Evolutionary conservation across 1,140 invertebrate genomes (phyloP).

Genomic region (Araneus ventricosus): DNA sequence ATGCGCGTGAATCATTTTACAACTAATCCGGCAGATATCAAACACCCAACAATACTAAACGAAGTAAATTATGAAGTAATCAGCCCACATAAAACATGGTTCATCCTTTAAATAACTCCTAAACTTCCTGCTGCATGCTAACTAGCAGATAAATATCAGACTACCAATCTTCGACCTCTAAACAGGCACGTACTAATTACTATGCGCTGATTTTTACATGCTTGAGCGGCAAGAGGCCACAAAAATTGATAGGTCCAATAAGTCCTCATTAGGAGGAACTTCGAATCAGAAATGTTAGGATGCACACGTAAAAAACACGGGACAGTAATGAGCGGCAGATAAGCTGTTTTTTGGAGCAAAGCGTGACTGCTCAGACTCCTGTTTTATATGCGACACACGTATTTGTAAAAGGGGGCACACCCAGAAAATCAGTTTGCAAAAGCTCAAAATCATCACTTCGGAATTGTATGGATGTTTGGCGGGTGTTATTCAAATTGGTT

Average conservation of each 20-base stretch:
- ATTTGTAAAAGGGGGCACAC: conserved; percentile 53
- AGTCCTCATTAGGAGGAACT: conserved; percentile 33
- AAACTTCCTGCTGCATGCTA: conserved; percentile 20
- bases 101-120: conserved; percentile 28
- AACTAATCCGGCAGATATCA: background rate
- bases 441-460: conserved; percentile 40
- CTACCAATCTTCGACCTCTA: conserved; percentile 26
- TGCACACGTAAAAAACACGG: conserved; percentile 39
- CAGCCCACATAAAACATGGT: background rate
- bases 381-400: conserved; percentile 51
- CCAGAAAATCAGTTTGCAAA: conserved; percentile 51
- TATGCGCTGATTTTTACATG: conserved; percentile 40
- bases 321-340: conserved; percentile 20
- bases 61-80: conserved; percentile 11
- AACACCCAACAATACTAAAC: background rate
- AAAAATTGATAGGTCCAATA: conserved; percentile 53
- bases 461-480: background rate
- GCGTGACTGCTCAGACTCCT: conserved; percentile 40
- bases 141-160: conserved; percentile 17
- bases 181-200: conserved; percentile 41
- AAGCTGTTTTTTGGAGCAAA: conserved; percentile 29
- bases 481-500: conserved; percentile 44
- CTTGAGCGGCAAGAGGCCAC: conserved; percentile 18
- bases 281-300: conserved; percentile 27
- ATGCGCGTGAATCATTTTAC: background rate